A percentile compares a stretch with the other conserved stretches of the same genome.
Conservation (phyloP, 2,888 invertebrate genomes). For the Diadegma fenestrale region DNA sequence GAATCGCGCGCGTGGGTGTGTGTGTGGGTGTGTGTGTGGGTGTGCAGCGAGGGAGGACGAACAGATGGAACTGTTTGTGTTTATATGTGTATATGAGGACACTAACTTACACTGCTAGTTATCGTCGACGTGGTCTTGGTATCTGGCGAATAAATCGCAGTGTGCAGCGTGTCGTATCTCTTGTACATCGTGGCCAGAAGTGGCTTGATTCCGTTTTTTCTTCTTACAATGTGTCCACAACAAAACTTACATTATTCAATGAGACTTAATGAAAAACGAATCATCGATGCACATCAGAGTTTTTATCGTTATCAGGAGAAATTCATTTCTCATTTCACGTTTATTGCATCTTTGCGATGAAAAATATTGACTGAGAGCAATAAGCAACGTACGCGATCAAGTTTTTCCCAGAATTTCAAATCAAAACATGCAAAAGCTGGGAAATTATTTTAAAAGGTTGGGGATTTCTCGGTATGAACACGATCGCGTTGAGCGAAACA, state of each 20-base stretch:
- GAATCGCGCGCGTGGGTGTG: not conserved
- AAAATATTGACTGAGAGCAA: not conserved
- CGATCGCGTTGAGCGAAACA: not conserved
- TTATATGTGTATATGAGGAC: not conserved
- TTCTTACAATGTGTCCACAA: constrained; percentile 15
- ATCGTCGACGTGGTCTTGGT: constrained; percentile 39
- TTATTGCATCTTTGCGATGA: not conserved
- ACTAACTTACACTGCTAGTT: constrained; percentile 53
- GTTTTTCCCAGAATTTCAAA: not conserved
- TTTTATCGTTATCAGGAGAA: not conserved
- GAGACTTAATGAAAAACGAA: constrained; percentile 11
- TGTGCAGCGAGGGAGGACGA: constrained; percentile 8
- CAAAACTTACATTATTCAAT: constrained; percentile 12
- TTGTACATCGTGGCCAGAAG: constrained; percentile 49
- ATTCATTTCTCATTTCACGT: not conserved
- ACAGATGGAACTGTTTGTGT: constrained; percentile 25
- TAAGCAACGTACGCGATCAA: not conserved
- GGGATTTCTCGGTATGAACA: not conserved
- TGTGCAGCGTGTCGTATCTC: constrained; percentile 58
- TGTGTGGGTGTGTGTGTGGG: not conserved
- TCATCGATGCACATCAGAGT: not conserved
- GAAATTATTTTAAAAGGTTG: not conserved
- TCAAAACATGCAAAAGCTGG: not conserved
- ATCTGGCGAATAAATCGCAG: constrained; percentile 59
- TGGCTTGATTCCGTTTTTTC: constrained; percentile 33